Evolutionary conservation across 2,888 invertebrate species (phyloP).

Genomic region (Electrophaes corylata): DNA sequence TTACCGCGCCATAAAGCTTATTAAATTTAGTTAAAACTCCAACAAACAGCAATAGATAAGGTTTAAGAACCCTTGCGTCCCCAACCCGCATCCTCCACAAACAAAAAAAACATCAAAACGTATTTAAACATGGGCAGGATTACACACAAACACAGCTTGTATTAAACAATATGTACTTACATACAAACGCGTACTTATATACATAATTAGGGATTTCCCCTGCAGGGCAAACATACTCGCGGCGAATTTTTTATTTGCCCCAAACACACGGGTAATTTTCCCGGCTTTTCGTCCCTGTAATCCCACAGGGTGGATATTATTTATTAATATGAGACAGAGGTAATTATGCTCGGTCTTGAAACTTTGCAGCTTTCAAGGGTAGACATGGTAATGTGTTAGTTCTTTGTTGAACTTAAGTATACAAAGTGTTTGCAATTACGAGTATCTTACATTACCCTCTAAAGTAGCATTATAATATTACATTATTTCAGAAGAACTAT

Average conservation of each 20-base stretch:
- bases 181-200: slow-evolving; percentile 29
- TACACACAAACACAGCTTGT: slow-evolving; percentile 24
- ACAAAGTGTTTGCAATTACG: not conserved
- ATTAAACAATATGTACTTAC: slow-evolving; percentile 8
- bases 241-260: slow-evolving; percentile 25
- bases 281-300: slow-evolving; percentile 4
- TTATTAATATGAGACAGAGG: slow-evolving; percentile 7
- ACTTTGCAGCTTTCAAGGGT: not conserved
- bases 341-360: not conserved
- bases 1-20: not conserved
- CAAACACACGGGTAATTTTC: not conserved
- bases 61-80: slow-evolving; percentile 1
- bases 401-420: not conserved
- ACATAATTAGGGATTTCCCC: slow-evolving; percentile 32
- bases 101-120: slow-evolving; percentile 24
- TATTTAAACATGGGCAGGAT: slow-evolving; percentile 32
- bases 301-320: not conserved
- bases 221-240: slow-evolving; percentile 3
- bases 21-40: not conserved
- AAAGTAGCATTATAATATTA: not conserved
- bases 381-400: not conserved
- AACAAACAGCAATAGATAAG: not conserved
- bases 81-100: slow-evolving; percentile 15
- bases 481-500: not conserved
- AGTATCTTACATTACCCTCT: not conserved